Evolutionary conservation across 2,797 vertebrate species (phyloP), one percentile per base, ranked within the genome.

Genomic region (Hippopotamyrus pictus): DNA sequence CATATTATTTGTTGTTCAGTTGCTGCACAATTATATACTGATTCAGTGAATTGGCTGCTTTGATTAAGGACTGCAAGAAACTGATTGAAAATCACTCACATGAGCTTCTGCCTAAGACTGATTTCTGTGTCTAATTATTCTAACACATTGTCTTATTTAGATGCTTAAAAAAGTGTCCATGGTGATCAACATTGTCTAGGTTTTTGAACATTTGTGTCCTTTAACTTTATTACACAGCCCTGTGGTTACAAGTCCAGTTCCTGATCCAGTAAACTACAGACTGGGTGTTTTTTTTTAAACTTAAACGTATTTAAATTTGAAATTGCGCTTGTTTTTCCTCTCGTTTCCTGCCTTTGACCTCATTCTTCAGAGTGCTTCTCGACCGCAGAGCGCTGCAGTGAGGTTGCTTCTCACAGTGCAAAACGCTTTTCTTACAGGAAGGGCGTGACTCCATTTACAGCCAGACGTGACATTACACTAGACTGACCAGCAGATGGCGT

Each of bases 261-360:
- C 82, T 3, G 0, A 51, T 48, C 82, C 82, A 25, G 8, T 85
- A 51, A 25, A 85, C 22, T 25, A 14, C 17, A 37, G 46, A 37
- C 54, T 17, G 17, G 37, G 79, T 86, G 22, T 65, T 87, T 54
- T 82, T 51, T 62, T 29, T 19, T 87, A 29, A 89, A 19, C 33
- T 59, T 59, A 33, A 14, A 89, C 14, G 1, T 86, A 6, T n/a
- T 3, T 51, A 76, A 29, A 25, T 85, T 53, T 85, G 22, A 51
- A 85, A 53, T 85, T 79, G n/a, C 25, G 17, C 14, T 41, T 29
- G 29, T n/a, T 89, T 57, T 85, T 62, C 14, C 22, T 54, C 44
- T 37, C 25, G 19, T 69, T 90, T 90, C 89, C 89, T 90, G 76
- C 82, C 73, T 65, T 51, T 85, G 87, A 46, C 89, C 87, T 88